Base-by-base conservation (phyloP, 2,113 vertebrate species). In the Leucosticte australis region DNA sequence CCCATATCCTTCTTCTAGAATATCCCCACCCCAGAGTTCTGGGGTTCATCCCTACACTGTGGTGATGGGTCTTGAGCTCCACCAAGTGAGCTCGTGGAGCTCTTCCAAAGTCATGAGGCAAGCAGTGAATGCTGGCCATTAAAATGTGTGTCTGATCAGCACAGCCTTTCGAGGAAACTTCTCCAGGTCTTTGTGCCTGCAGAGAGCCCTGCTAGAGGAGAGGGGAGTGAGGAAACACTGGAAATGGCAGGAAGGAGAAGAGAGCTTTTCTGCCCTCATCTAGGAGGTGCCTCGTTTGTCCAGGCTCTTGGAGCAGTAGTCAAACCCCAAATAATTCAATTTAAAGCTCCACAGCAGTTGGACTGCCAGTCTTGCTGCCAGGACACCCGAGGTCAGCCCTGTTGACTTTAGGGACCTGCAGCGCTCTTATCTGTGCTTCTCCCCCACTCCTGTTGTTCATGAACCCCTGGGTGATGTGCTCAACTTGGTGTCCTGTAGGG, bases 351-450 rank as follows among this genome's bases (percentile, higher is more conserved):
- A 24, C 20, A 71, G 16, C 19, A 33, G 23, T 8, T 46, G 16
- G 23, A 15, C 44, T 24, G 8, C 33, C 71, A 55, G 50, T 7
- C 28, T 44, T 63, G 49, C 35, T 86, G 31, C 35, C 49, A 2
- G 41, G 68, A 60, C 10, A 15, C 16, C 8, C 0, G 0, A 62
- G 50, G 26, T 39, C n/a, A 79, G 7, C 35, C 16, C 4, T 0
- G 0, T 18, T 64, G 67, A 44, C 13, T 11, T 21, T 6, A 47
- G 46, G 49, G 47, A 49, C 31, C 22, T 56, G 39, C 26, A 33
- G 35, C 9, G 41, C 49, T 76, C 20, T 62, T 35, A 10, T 12
- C 83, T 65, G 76, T 57, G 18, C 16, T 77, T 82, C 26, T 71
- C 14, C 3, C 6, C 35, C 12, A 12, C 44, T 10, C 11, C 24